These are phyloP conservation scores for Dexiosoma caninum DNA, from an alignment of 2,888 invertebrate genomes.

Conservation along the genomic window DNA sequence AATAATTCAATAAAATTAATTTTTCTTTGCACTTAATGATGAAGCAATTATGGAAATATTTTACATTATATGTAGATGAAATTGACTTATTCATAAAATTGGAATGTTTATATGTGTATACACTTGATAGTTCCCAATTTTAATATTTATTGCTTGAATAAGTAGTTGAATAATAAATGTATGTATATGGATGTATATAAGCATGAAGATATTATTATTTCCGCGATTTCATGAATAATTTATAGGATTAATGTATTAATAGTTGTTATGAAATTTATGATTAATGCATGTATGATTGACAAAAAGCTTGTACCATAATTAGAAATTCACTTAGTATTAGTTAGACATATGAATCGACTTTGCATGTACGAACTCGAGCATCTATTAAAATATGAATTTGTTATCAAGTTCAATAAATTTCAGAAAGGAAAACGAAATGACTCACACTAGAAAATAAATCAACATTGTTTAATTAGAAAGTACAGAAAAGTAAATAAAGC, in stretches of 20 bases:
- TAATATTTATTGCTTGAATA: background rate
- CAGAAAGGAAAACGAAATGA: no score
- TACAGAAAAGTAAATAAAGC: no score
- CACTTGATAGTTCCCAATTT: background rate
- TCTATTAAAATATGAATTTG: no score
- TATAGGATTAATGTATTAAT: slow-evolving; percentile 37
- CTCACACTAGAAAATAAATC: no score
- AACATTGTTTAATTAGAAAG: no score
- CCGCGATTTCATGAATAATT: slow-evolving; percentile 34
- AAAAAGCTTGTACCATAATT: slow-evolving; percentile 63
- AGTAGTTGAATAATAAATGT: slow-evolving; percentile 5
- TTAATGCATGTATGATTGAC: slow-evolving; percentile 56
- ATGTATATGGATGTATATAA: no score
- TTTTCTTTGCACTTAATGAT: slow-evolving; percentile 4
- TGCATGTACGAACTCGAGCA: background rate
- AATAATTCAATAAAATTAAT: background rate
- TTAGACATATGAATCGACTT: slow-evolving; percentile 8
- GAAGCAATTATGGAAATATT: background rate
- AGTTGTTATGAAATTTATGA: slow-evolving; percentile 15
- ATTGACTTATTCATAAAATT: no score
- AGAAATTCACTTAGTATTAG: slow-evolving; percentile 48
- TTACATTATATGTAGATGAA: background rate
- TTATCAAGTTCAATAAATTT: no score
- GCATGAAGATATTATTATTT: background rate
- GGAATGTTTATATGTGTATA: no score